A percentile compares a stretch with the other conserved stretches of the same genome.
These are phyloP conservation scores for Torymus texanus DNA, from an alignment of 2,888 invertebrate species.

Conservation along the genomic window DNA sequence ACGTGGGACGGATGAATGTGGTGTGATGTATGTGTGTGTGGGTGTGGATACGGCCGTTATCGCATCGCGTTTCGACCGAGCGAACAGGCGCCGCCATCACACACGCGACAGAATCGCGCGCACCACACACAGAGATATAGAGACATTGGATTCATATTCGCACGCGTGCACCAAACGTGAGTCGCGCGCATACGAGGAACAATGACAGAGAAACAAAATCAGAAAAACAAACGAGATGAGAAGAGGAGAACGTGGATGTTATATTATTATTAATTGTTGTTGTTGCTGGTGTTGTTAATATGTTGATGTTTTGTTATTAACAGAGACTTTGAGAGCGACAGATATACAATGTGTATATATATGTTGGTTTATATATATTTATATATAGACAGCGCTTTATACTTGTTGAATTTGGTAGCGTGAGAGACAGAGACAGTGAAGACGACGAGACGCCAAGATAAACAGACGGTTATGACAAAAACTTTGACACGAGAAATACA, in stretches of 20 bases:
- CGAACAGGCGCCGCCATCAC: slow-evolving; percentile 63
- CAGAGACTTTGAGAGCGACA: slow-evolving; percentile 13
- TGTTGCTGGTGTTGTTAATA: too few species aligned
- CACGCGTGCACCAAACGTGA: neutral
- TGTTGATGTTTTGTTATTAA: too few species aligned
- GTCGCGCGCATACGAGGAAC: slow-evolving; percentile 13
- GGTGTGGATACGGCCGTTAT: slow-evolving; percentile 59
- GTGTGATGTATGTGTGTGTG: slow-evolving; percentile 61
- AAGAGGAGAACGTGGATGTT: too few species aligned
- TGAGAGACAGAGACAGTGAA: slow-evolving; percentile 27
- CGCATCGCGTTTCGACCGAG: slow-evolving; percentile 69
- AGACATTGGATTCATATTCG: neutral
- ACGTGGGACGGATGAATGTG: slow-evolving; percentile 18
- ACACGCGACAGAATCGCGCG: slow-evolving; percentile 4
- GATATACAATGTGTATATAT: slow-evolving; percentile 22
- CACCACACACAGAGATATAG: neutral
- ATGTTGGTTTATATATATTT: neutral
- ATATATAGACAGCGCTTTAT: slow-evolving; percentile 15
- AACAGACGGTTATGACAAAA: slow-evolving; percentile 4
- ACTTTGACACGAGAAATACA: neutral
- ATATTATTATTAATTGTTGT: too few species aligned
- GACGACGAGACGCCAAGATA: slow-evolving; percentile 32
- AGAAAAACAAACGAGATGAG: slow-evolving; percentile 39
- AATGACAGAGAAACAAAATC: slow-evolving; percentile 3
- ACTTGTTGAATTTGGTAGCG: neutral